Conservation (phyloP, 2,888 invertebrate species). For the Cerastis rubricosa region DNA sequence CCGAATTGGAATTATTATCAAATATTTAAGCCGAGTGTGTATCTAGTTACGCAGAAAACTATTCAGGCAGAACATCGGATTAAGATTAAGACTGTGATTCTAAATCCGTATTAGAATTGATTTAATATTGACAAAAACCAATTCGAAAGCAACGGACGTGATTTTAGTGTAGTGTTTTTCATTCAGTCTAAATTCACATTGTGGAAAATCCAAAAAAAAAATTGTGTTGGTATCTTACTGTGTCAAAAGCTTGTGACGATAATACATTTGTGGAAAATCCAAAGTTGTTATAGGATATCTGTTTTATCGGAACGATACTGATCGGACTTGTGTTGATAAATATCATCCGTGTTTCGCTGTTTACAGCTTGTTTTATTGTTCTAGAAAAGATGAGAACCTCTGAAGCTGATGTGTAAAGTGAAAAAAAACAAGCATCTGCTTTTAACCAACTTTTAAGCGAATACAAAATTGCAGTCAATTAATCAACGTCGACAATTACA, state of each 20-base stretch:
- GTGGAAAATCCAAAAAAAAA: too few relatives aligned
- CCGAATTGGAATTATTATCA: neutral
- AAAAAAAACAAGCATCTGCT: neutral
- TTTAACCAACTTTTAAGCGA: neutral
- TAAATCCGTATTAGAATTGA: neutral
- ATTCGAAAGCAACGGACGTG: neutral
- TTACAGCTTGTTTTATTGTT: neutral
- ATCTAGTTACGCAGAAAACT: constrained; percentile 3
- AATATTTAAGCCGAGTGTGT: constrained; percentile 9
- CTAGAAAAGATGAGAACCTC: neutral
- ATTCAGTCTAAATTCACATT: neutral
- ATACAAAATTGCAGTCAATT: neutral
- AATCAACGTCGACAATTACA: neutral
- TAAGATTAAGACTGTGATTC: neutral
- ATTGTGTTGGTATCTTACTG: too few relatives aligned
- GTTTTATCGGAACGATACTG: neutral
- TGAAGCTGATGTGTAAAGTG: neutral
- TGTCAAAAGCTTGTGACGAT: neutral
- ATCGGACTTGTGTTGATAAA: neutral
- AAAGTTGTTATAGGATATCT: neutral
- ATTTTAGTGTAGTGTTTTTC: constrained; percentile 22
- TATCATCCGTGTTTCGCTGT: neutral
- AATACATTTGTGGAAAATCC: constrained; percentile 10
- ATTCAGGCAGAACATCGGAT: constrained; percentile 11
- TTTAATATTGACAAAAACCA: neutral